phyloP scores from a whole-genome alignment of 1,140 invertebrate genomes.

The Prorops nasuta region DNA sequence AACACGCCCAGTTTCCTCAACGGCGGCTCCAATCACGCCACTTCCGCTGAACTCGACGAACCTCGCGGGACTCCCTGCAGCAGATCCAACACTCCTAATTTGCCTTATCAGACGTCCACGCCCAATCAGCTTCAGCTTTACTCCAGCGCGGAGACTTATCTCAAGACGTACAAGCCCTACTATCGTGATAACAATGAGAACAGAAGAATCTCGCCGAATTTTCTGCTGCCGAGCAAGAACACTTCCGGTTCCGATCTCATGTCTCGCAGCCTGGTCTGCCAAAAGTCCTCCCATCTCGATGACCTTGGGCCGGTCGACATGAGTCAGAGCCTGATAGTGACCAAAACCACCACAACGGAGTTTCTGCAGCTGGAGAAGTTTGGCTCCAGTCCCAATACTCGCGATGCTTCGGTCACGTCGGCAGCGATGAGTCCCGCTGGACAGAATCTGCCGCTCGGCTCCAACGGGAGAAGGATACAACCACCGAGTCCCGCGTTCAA shows the following conservation, averaged over 20 bases:
- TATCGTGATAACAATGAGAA: conserved; percentile 40
- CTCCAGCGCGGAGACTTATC: conserved; percentile 32
- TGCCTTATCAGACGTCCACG: conserved; percentile 21
- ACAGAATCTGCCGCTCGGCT: conserved; percentile 34
- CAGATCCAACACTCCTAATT: conserved; percentile 30
- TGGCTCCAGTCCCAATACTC: conserved; percentile 42
- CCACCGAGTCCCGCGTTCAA: conserved; percentile 58
- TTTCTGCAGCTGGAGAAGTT: conserved; percentile 48
- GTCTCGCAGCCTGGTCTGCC: conserved; percentile 46
- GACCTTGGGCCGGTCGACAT: conserved; percentile 45
- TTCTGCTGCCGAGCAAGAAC: too few relatives aligned
- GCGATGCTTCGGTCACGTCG: conserved; percentile 27
- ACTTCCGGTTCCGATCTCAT: conserved; percentile 29
- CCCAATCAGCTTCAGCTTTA: conserved; percentile 44
- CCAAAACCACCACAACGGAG: conserved; percentile 51
- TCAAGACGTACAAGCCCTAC: conserved; percentile 36
- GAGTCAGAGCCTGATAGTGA: conserved; percentile 52
- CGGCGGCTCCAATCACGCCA: conserved; percentile 15
- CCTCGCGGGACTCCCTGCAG: too few relatives aligned
- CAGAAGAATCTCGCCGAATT: conserved; percentile 13
- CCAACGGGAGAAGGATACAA: conserved; percentile 42
- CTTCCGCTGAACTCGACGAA: too few relatives aligned
- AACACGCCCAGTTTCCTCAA: conserved; percentile 27
- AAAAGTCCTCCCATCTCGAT: conserved; percentile 35
- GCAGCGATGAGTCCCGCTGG: conserved; percentile 20